Conservation (phyloP, 2,113 vertebrate genomes). For the Paralichthys olivaceus region DNA sequence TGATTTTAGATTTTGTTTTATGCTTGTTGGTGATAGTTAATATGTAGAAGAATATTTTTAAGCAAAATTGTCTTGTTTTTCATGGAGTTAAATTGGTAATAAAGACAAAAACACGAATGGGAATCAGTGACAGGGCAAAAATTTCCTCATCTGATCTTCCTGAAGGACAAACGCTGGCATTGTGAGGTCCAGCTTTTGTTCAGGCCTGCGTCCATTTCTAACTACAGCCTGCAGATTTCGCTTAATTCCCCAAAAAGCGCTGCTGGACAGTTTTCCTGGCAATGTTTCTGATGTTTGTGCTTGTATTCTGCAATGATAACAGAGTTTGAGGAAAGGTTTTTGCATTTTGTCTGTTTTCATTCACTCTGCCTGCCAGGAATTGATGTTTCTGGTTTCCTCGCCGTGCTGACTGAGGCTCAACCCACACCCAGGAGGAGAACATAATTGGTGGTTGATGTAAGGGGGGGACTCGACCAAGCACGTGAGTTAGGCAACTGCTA, state of each 20-base stretch:
- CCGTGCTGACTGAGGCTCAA: slow-evolving; percentile 67
- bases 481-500: slow-evolving; percentile 79
- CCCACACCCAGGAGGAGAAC: slow-evolving; percentile 81
- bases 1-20: slow-evolving; percentile 6
- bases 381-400: slow-evolving; percentile 77
- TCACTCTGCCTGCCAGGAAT: slow-evolving; percentile 62
- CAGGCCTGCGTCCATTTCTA: slow-evolving; percentile 32
- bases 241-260: slow-evolving; percentile 28
- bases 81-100: not conserved
- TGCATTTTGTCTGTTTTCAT: slow-evolving; percentile 73
- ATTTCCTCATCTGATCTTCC: slow-evolving; percentile 33
- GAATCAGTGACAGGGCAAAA: slow-evolving; percentile 64
- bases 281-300: slow-evolving; percentile 61
- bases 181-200: slow-evolving; percentile 16
- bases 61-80: not conserved
- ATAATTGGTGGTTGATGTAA: slow-evolving; percentile 84
- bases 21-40: not conserved
- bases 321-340: slow-evolving; percentile 68
- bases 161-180: slow-evolving; percentile 21
- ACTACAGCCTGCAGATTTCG: slow-evolving; percentile 37
- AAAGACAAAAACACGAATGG: slow-evolving; percentile 44
- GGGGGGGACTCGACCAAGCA: slow-evolving; percentile 66
- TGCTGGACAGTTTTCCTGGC: slow-evolving; percentile 50
- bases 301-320: slow-evolving; percentile 63
- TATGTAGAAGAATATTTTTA: not conserved